These are phyloP conservation scores for Sebastes kiyomatsui DNA, from an alignment of 2,797 vertebrate genomes.

Conservation along the genomic window DNA sequence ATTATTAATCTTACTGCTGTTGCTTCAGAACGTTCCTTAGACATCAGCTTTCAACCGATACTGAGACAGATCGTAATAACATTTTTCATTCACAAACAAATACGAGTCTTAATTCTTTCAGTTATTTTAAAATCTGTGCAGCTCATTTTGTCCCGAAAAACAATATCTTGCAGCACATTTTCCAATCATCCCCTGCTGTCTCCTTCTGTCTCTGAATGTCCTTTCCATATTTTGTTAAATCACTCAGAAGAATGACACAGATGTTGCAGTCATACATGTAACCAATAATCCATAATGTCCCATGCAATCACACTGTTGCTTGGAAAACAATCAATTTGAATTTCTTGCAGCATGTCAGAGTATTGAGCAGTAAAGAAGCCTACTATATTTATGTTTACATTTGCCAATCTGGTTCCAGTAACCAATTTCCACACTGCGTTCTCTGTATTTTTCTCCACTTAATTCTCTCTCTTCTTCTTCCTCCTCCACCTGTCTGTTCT, in stretches of 20 bases:
- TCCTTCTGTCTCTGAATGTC: not conserved
- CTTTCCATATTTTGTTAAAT: not conserved
- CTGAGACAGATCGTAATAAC: not conserved
- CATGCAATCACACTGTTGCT: not conserved
- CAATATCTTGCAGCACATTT: not conserved
- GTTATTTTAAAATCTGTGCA: not conserved
- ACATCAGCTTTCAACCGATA: not conserved
- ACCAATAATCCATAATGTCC: not conserved
- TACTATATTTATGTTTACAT: not conserved
- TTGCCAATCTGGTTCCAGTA: not conserved
- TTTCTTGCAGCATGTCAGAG: not conserved
- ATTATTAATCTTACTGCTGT: not conserved
- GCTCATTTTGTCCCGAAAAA: not conserved
- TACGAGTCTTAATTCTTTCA: not conserved
- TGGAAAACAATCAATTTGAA: constrained; percentile 1
- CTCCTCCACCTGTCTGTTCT: not conserved
- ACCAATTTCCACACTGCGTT: not conserved
- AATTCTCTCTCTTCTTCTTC: not conserved
- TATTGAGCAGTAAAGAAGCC: not conserved
- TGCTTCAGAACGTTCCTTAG: not conserved
- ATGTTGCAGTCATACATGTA: not conserved
- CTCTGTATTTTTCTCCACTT: not conserved
- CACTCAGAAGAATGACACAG: not conserved
- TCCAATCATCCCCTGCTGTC: not conserved
- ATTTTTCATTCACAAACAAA: not conserved